Evolutionary conservation across 2,113 vertebrate genomes (phyloP), one percentile per base, ranked within the genome.

Genomic region (Pachycephala philippinensis): DNA sequence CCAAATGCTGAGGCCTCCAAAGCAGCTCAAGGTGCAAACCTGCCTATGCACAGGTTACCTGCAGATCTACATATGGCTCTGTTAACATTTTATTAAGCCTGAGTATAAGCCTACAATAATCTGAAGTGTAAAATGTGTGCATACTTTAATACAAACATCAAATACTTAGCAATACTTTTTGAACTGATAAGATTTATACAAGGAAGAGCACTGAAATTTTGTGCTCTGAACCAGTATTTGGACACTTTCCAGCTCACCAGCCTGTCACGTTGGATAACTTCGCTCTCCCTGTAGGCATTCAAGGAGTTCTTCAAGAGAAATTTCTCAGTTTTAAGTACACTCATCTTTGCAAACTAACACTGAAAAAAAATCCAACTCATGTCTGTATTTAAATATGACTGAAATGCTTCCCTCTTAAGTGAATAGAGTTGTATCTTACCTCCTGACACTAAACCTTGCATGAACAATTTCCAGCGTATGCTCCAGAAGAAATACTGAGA

Each of bases 241-340:
- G 69, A 71, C 37, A 15, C 80, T 64, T 97, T 75, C 93, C 86
- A 95, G 45, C 64, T 92, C 84, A 87, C 56, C 80, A 89, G 52
- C 77, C 76, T 95, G 89, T 82, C 94, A 95, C 56, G 15, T 19
- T 68, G 72, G 81, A 84, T 82, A 95, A 78, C 40, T 82, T 90
- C 83, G 49, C 80, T 72, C 49, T 93, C 37, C 82, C 84, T 79
- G 74, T 31, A 87, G 56, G 94, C 83, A 95, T 57, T 68, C 68
- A 72, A 87, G 52, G 42, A 90, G 27, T 71, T 84, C 61, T 89
- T 76, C 63, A 72, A 76, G 40, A 90, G 30, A 90, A 89, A 89
- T 52, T 60, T 91, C 89, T 87, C 59, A 80, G 96, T 86, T 94
- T 93, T 74, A 93, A 84, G 86, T 49, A 89, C 74, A 60, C n/a